Evolutionary conservation across 2,888 invertebrate species (phyloP).

Genomic region (Protula sp.): DNA sequence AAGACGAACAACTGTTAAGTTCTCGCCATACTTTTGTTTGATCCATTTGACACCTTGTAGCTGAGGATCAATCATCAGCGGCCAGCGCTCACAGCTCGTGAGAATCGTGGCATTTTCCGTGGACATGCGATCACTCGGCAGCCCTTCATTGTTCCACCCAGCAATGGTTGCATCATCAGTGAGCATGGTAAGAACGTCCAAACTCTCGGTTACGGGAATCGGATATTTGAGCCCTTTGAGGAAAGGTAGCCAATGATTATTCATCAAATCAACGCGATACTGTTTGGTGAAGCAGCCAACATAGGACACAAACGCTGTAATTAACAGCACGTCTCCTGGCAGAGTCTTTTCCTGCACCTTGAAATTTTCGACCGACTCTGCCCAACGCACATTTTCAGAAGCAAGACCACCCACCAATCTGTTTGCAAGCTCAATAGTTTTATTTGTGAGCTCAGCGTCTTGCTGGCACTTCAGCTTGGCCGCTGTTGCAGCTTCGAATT

Average conservation of each 20-base stretch:
- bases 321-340: conserved; percentile 85
- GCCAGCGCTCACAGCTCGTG: conserved; percentile 90
- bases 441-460: conserved; percentile 90
- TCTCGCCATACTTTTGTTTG: conserved; percentile 75
- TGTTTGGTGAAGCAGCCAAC: conserved; percentile 94
- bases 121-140: conserved; percentile 94
- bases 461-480: conserved; percentile 82
- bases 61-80: conserved; percentile 95
- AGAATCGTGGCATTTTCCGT: conserved; percentile 94
- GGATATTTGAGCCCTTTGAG: conserved; percentile 72
- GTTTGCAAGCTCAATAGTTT: conserved; percentile 85
- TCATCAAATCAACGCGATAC: conserved; percentile 78
- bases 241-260: conserved; percentile 64
- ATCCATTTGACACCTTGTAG: conserved; percentile 91
- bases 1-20: conserved; percentile 73
- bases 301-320: conserved; percentile 93
- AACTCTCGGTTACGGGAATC: conserved; percentile 67
- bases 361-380: conserved; percentile 74
- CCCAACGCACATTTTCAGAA: conserved; percentile 94
- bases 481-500: conserved; percentile 84
- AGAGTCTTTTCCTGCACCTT: conserved; percentile 78
- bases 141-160: conserved; percentile 90
- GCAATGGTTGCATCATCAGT: conserved; percentile 93
- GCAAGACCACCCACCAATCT: conserved; percentile 88
- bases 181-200: conserved; percentile 79